Evolutionary conservation across 2,888 invertebrate species (phyloP), one percentile per base, ranked within the genome.

Genomic region (Tricholauxania praeusta): DNA sequence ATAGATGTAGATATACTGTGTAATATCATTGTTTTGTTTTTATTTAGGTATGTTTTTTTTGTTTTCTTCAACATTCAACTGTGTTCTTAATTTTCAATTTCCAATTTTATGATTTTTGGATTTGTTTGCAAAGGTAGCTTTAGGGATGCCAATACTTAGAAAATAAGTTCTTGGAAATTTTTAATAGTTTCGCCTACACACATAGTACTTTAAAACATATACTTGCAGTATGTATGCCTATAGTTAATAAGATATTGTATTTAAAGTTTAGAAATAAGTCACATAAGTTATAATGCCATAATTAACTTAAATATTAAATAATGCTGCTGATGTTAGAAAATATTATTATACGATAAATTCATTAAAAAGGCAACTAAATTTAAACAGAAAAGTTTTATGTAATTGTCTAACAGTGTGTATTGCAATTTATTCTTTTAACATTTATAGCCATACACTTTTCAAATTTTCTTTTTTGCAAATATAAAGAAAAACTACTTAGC

Each of bases 1-100:
- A 71, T 73, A 71, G 72, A 53, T 66, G 32, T 72, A 47, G 47
- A 12, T 72, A 48, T 48, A 57, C 39, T 73, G 63, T 62, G 72
- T 74, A 49, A 72, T 72, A 72, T 68, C n/a, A 59, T 68, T 57
- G 68, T 53, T 5, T 53, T 32, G n/a, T 48, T 65, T 53, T 55
- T 47, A 59, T 22, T 66, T 71, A 47, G 47, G 17, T 64, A 19
- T 17, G 4, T 55, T 55, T 14, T 59, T 64, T 49, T 55, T 59
- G 10, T 51, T 47, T 62, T 60, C 12, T 63, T 19, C 10, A 12
- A 48, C 10, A 48, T 39, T 39, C 39, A 39, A 10, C 39, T 63
- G 0, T 63, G 1, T 48, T 63, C n/a, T n/a, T 15, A 47, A 8
- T 12, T 17, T 12, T 47, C 8, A 49, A 8, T 12, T 17, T 12